phyloP scores from a whole-genome alignment of 2,113 vertebrate species.

The Hylia prasina region DNA sequence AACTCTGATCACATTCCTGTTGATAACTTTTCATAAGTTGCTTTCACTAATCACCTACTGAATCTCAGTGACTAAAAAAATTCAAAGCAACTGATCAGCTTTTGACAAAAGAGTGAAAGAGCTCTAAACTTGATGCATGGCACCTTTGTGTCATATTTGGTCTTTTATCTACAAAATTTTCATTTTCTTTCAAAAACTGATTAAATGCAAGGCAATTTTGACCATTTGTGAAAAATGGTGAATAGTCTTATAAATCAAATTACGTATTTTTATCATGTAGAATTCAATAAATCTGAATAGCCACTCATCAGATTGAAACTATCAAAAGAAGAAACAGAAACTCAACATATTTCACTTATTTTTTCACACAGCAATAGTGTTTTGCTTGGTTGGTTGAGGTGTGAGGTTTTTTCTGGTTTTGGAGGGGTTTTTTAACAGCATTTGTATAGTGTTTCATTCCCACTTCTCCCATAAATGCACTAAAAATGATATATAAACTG shows the following conservation, averaged over 20 bases:
- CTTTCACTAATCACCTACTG: neutral
- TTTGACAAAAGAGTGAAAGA: conserved; percentile 11
- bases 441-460: neutral
- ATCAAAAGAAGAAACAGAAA: neutral
- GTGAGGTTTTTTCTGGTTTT: neutral
- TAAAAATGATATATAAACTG: neutral
- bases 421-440: neutral
- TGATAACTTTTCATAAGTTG: neutral
- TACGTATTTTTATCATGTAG: neutral
- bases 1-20: neutral
- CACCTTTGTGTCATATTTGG: neutral
- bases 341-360: neutral
- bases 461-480: neutral
- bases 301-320: neutral
- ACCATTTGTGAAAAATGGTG: neutral
- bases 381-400: neutral
- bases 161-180: neutral
- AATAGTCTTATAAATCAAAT: neutral
- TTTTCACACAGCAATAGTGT: neutral
- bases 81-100: neutral
- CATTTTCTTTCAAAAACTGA: neutral
- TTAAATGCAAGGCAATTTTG: neutral
- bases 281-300: neutral
- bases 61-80: neutral
- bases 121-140: neutral